phyloP scores from a whole-genome alignment of 2,113 vertebrate species.

The Festucalex cinctus region DNA sequence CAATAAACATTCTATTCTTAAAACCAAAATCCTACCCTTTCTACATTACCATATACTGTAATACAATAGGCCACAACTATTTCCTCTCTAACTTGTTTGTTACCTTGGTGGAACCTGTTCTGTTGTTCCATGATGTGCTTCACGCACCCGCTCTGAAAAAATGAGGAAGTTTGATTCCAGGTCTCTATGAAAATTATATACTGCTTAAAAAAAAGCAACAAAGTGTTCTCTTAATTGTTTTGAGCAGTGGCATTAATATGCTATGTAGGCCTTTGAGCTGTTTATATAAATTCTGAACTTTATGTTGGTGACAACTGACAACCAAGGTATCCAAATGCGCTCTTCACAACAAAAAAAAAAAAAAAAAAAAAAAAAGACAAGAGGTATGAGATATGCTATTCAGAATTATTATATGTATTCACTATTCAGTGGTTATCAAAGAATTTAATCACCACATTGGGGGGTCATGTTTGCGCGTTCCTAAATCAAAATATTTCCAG shows the following conservation, averaged over 20 bases:
- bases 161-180: not conserved
- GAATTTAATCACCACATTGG: too few species aligned
- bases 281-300: not conserved
- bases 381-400: too few species aligned
- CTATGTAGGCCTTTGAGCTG: too few species aligned
- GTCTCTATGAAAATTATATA: not conserved
- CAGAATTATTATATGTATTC: too few species aligned
- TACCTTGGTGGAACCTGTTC: slow-evolving; percentile 1
- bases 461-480: too few species aligned
- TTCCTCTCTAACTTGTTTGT: slow-evolving; percentile 2
- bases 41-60: not conserved
- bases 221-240: too few species aligned
- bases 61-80: not conserved
- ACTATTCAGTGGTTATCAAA: too few species aligned
- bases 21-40: not conserved
- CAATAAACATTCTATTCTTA: not conserved
- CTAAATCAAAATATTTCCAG: not conserved
- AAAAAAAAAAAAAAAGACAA: not conserved
- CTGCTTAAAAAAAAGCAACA: too few species aligned
- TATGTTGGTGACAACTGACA: not conserved
- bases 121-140: not conserved
- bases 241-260: too few species aligned
- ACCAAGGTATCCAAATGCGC: not conserved
- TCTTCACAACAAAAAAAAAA: not conserved
- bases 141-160: not conserved